Conservation (phyloP, 1,140 invertebrate species). For the Heliothis subflexa region DNA sequence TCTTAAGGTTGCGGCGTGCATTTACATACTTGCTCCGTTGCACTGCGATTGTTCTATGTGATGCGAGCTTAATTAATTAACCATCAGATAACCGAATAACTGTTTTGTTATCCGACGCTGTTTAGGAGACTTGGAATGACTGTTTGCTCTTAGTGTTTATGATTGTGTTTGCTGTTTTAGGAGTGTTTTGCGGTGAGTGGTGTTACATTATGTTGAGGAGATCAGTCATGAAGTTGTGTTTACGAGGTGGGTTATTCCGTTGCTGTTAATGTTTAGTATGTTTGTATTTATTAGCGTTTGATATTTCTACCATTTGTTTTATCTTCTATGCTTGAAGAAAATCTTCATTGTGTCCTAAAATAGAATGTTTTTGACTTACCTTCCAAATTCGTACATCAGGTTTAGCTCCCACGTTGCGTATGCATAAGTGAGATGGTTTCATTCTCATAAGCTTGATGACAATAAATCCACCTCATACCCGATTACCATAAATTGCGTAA, state of each 20-base stretch:
- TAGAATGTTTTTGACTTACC: too few relatives aligned
- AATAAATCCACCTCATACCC: neutral
- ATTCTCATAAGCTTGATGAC: neutral
- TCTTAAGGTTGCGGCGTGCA: conserved; percentile 57
- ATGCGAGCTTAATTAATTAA: conserved; percentile 39
- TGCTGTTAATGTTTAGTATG: too few relatives aligned
- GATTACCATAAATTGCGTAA: conserved; percentile 23
- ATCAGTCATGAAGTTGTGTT: too few relatives aligned
- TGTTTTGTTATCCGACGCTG: conserved; percentile 32
- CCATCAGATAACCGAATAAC: conserved; percentile 41
- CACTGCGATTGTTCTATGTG: conserved; percentile 28
- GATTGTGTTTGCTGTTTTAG: neutral
- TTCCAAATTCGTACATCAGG: too few relatives aligned
- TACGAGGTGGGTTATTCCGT: neutral
- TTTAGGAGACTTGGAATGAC: conserved; percentile 11
- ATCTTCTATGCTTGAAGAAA: too few relatives aligned
- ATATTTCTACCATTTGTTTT: too few relatives aligned
- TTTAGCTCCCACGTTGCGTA: too few relatives aligned
- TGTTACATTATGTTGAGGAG: too few relatives aligned
- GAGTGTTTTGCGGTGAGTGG: neutral
- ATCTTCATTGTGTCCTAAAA: too few relatives aligned
- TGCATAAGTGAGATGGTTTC: neutral
- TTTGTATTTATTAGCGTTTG: too few relatives aligned
- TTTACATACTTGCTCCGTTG: conserved; percentile 50
- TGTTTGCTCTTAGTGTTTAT: conserved; percentile 1